phyloP scores from a whole-genome alignment of 2,113 vertebrate species.

The Lates calcarifer region DNA sequence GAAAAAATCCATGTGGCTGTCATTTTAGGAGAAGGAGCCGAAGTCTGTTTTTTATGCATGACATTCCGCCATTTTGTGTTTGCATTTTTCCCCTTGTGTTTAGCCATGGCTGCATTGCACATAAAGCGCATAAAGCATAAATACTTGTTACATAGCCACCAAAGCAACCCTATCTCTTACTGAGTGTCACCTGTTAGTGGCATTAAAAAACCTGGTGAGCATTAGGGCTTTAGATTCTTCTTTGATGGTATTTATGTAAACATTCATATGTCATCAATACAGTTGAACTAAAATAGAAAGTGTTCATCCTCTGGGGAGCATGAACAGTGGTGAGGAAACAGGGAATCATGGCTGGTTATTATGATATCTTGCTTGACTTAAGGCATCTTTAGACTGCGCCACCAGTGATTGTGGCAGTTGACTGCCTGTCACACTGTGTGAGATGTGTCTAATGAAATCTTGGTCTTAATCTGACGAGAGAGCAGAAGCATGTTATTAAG shows the following conservation, averaged over 20 bases:
- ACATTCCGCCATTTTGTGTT: not conserved
- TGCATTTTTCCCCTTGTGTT: not conserved
- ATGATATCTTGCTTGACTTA: too few relatives aligned
- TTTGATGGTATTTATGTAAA: not conserved
- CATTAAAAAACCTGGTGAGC: not conserved
- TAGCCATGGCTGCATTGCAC: not conserved
- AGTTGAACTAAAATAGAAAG: not conserved
- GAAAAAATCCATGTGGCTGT: not conserved
- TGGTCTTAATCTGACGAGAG: too few relatives aligned
- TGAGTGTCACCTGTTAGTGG: not conserved
- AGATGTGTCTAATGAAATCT: too few relatives aligned
- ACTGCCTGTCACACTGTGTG: too few relatives aligned
- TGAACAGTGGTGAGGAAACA: not conserved
- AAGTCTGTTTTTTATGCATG: not conserved
- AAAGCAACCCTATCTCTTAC: not conserved
- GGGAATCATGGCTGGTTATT: too few relatives aligned
- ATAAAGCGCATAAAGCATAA: not conserved
- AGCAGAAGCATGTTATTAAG: too few relatives aligned
- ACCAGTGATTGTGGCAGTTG: too few relatives aligned
- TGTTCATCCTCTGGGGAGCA: not conserved
- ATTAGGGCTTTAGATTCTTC: not conserved
- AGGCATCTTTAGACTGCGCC: too few relatives aligned
- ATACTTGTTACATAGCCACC: not conserved
- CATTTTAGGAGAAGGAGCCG: not conserved
- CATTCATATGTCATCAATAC: not conserved